Percentiles rank a stretch among this genome's conserved stretches.
Conservation (phyloP, 1,140 invertebrate species). For the Lordiphosa mommai region DNA sequence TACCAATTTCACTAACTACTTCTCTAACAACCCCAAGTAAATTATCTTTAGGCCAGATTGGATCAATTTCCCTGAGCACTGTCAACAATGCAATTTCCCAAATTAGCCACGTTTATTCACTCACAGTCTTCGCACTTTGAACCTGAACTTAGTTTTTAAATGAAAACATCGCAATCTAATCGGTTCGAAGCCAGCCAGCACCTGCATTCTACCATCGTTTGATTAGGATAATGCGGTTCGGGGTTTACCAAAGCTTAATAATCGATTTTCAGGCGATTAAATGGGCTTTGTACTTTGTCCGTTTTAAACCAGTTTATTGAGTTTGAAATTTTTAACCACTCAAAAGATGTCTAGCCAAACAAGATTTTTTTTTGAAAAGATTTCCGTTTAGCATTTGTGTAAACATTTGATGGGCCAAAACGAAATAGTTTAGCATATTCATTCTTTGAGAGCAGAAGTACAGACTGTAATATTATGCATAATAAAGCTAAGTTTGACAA, state of each 20-base stretch:
- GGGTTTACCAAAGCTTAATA: conserved; percentile 8
- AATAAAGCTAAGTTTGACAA: too few relatives aligned
- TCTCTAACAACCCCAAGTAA: neutral
- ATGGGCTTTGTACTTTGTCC: conserved; percentile 26
- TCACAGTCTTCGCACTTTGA: conserved; percentile 35
- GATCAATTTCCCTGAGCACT: neutral
- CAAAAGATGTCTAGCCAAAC: neutral
- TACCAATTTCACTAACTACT: too few relatives aligned
- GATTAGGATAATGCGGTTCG: conserved; percentile 19
- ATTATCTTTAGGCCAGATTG: neutral
- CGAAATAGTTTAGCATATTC: conserved; percentile 21
- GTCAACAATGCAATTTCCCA: conserved; percentile 22
- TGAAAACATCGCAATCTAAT: conserved; percentile 23
- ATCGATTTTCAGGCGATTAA: conserved; percentile 14
- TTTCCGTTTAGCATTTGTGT: conserved; percentile 1
- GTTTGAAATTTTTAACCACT: neutral
- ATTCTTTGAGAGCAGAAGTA: neutral
- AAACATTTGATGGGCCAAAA: conserved; percentile 4
- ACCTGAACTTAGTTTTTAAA: neutral
- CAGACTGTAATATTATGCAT: neutral
- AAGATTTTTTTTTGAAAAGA: neutral
- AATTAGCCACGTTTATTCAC: conserved; percentile 1
- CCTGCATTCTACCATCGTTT: neutral
- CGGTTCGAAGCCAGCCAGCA: conserved; percentile 2
- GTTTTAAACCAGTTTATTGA: conserved; percentile 23